Percentiles rank a stretch among this genome's conserved stretches.
These are phyloP conservation scores for Rhagologus leucostigma DNA, from an alignment of 2,113 vertebrate genomes.

Conservation along the genomic window DNA sequence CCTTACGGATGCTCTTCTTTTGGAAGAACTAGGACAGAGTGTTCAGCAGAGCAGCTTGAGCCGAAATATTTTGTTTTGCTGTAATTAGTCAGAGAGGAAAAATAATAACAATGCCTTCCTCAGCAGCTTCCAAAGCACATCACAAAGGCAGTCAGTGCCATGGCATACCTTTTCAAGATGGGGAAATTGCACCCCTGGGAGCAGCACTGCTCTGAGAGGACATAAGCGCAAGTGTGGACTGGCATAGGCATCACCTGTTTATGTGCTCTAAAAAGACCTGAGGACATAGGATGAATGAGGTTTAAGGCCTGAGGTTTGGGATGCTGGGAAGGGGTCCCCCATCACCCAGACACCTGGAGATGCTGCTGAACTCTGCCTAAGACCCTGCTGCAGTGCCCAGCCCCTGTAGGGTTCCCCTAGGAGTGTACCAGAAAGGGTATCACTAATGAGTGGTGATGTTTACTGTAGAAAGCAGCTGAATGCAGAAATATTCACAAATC, in stretches of 20 bases:
- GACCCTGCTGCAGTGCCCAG: background rate
- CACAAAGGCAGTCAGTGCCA: background rate
- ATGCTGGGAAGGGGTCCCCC: background rate
- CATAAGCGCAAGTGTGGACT: accelerated
- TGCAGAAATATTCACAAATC: background rate
- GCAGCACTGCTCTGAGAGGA: background rate
- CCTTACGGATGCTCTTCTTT: background rate
- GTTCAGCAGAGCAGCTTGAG: background rate
- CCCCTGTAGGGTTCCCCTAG: background rate
- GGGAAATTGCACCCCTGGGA: background rate
- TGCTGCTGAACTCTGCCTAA: background rate
- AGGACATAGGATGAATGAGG: background rate
- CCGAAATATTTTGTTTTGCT: background rate
- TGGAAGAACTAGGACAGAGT: background rate
- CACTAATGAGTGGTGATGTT: background rate
- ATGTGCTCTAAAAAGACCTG: background rate
- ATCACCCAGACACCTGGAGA: background rate
- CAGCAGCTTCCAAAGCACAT: background rate
- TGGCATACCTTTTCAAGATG: background rate
- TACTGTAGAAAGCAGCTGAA: background rate
- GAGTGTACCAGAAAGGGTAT: background rate
- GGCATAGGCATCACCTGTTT: background rate
- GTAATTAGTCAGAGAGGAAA: background rate
- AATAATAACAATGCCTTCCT: background rate
- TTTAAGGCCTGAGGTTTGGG: background rate